A percentile compares a stretch with the other conserved stretches of the same genome.
Evolutionary conservation across 2,113 vertebrate genomes (phyloP).

Genomic region (Oryzias curvinotus): DNA sequence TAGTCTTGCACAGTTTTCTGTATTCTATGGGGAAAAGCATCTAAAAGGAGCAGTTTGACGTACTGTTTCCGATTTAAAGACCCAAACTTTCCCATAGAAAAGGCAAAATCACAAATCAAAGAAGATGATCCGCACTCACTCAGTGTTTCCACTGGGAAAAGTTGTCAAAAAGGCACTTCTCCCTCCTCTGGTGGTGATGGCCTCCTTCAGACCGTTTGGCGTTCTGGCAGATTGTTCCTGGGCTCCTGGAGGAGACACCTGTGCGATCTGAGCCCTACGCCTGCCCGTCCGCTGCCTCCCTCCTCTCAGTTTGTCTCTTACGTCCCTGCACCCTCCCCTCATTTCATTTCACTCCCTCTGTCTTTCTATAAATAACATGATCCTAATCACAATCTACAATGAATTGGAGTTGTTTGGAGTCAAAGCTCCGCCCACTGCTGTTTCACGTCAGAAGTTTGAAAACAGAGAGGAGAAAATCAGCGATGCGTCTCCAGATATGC

Average conservation of each 20-base stretch:
- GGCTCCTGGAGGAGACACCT: slow-evolving; percentile 17
- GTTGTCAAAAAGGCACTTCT: slow-evolving; percentile 45
- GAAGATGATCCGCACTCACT: slow-evolving; percentile 45
- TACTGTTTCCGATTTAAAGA: too few relatives aligned
- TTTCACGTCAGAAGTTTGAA: background rate
- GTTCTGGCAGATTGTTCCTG: slow-evolving; percentile 6
- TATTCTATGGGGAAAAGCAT: too few relatives aligned
- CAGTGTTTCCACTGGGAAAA: slow-evolving; percentile 24
- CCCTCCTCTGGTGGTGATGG: slow-evolving; percentile 15
- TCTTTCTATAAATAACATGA: slow-evolving; percentile 74
- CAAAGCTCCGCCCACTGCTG: background rate
- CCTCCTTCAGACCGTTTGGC: background rate
- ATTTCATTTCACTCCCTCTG: slow-evolving; percentile 68
- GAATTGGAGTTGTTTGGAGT: slow-evolving; percentile 31
- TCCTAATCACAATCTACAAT: slow-evolving; percentile 55
- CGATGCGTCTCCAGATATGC: too few relatives aligned
- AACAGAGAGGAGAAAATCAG: background rate
- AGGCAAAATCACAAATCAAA: background rate
- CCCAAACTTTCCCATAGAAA: background rate
- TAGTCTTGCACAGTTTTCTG: too few relatives aligned
- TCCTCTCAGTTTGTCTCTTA: slow-evolving; percentile 55
- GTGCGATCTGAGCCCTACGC: slow-evolving; percentile 33
- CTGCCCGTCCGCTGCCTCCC: slow-evolving; percentile 28
- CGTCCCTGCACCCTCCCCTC: slow-evolving; percentile 54
- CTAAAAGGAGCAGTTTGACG: too few relatives aligned